These are phyloP conservation scores for Galerucella nymphaeae DNA, from an alignment of 2,888 invertebrate genomes.

Conservation along the genomic window DNA sequence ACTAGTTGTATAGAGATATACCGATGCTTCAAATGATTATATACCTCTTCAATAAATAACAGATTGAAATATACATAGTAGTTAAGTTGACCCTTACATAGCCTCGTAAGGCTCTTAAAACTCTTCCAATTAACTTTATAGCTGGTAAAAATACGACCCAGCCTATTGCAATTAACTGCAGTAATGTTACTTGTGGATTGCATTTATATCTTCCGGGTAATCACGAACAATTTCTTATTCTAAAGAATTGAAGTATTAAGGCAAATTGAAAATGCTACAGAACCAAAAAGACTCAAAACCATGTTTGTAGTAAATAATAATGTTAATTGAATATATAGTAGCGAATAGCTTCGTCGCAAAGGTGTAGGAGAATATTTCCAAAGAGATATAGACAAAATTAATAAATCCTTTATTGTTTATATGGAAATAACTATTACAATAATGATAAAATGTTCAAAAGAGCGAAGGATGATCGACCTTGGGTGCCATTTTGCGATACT, in stretches of 20 bases:
- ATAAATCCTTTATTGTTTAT: no score
- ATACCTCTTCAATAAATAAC: slow-evolving; percentile 44
- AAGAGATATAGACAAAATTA: no score
- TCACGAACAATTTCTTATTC: slow-evolving; percentile 48
- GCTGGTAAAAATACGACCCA: slow-evolving; percentile 50
- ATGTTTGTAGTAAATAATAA: neutral
- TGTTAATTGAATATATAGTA: neutral
- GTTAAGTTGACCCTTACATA: slow-evolving; percentile 46
- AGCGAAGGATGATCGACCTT: no score
- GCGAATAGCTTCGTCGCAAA: neutral
- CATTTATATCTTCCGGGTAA: slow-evolving; percentile 52
- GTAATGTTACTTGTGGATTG: slow-evolving; percentile 48
- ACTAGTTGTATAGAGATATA: slow-evolving; percentile 37
- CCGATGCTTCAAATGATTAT: slow-evolving; percentile 45
- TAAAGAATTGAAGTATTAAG: slow-evolving; percentile 51
- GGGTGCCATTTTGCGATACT: no score
- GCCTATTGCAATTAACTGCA: slow-evolving; percentile 53
- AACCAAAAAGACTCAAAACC: slow-evolving; percentile 1
- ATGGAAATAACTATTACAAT: no score
- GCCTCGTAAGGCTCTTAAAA: slow-evolving; percentile 45
- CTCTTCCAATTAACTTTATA: slow-evolving; percentile 47
- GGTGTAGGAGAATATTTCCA: no score
- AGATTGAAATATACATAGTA: slow-evolving; percentile 45
- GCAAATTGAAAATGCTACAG: slow-evolving; percentile 45
- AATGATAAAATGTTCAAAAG: no score